Evolutionary conservation across 2,888 invertebrate species (phyloP).

Genomic region (Agelastica alni): DNA sequence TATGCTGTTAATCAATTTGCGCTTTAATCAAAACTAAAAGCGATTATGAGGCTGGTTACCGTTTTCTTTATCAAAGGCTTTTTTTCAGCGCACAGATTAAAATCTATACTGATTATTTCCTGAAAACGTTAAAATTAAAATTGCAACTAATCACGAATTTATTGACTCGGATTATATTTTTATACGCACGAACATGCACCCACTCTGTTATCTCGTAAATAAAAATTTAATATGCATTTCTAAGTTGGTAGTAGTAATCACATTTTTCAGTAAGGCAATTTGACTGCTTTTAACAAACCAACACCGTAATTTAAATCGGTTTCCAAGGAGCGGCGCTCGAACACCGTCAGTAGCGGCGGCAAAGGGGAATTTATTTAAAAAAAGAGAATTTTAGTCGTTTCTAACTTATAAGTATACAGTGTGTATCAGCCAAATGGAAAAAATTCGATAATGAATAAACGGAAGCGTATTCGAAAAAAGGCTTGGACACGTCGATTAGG

Average conservation of each 20-base stretch:
- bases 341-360: background rate
- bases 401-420: too few relatives aligned
- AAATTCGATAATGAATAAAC: too few relatives aligned
- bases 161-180: constrained; percentile 36
- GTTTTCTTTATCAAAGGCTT: constrained; percentile 23
- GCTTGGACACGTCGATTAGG: too few relatives aligned
- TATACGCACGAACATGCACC: constrained; percentile 40
- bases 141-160: constrained; percentile 42
- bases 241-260: constrained; percentile 30
- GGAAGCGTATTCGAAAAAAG: too few relatives aligned
- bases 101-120: constrained; percentile 48
- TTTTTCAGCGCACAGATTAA: constrained; percentile 38
- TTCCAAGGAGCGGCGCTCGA: constrained; percentile 11
- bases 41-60: too few relatives aligned
- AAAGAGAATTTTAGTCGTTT: too few relatives aligned
- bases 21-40: too few relatives aligned
- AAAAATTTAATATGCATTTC: constrained; percentile 32
- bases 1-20: too few relatives aligned
- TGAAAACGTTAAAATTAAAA: constrained; percentile 46
- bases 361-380: too few relatives aligned
- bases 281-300: constrained; percentile 15
- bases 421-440: too few relatives aligned
- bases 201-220: constrained; percentile 34
- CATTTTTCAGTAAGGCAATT: constrained; percentile 26
- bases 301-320: constrained; percentile 21